A percentile compares a stretch with the other conserved stretches of the same genome.
These are phyloP conservation scores for Ophioninae sp. DNA, from an alignment of 2,888 invertebrate genomes.

Conservation along the genomic window DNA sequence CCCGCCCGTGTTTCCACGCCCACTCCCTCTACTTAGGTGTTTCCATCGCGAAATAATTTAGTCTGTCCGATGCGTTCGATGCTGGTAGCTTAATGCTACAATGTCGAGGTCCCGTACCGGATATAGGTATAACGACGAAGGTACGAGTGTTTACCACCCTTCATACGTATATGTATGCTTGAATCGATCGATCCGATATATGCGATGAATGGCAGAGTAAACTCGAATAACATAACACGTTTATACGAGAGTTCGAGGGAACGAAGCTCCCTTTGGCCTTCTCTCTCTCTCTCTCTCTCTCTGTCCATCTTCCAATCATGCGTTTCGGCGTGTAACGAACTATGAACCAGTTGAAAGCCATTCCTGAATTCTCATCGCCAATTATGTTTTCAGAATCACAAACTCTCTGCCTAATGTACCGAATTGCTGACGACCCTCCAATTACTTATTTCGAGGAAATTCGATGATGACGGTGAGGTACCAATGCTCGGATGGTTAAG, in stretches of 20 bases:
- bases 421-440: background rate
- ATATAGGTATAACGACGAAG: background rate
- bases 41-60: constrained; percentile 74
- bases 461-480: background rate
- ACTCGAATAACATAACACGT: constrained; percentile 35
- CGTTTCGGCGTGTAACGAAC: background rate
- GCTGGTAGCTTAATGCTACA: constrained; percentile 52
- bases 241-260: constrained; percentile 12
- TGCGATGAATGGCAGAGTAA: constrained; percentile 37
- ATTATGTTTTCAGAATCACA: no score
- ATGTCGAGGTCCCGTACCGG: constrained; percentile 17
- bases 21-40: constrained; percentile 70
- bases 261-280: background rate
- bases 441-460: background rate
- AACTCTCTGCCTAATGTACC: no score
- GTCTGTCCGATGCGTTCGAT: constrained; percentile 58
- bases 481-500: no score
- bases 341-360: constrained; percentile 25
- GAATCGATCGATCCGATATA: constrained; percentile 43
- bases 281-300: background rate
- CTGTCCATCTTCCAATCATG: background rate
- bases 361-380: constrained; percentile 25
- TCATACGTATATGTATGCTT: constrained; percentile 15
- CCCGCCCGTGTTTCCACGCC: constrained; percentile 67
- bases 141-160: background rate